Percentiles rank a stretch among this genome's conserved stretches.
phyloP scores from a whole-genome alignment of 2,797 vertebrate genomes.

The Corythornis leucogaster region DNA sequence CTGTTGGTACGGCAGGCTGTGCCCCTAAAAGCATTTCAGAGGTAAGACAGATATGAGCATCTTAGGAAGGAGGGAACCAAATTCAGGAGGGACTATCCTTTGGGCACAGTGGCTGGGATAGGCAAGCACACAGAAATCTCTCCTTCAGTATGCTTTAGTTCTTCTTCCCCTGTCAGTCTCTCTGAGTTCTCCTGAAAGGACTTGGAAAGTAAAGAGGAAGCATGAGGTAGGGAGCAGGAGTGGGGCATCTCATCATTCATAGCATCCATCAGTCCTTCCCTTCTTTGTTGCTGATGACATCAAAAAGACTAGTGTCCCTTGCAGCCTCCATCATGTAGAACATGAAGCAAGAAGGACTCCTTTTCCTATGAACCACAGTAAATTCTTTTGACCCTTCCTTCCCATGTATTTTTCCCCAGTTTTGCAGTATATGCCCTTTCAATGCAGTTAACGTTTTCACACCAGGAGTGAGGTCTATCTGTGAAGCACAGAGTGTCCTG shows the following conservation, averaged over 20 bases:
- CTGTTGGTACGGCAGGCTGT: neutral
- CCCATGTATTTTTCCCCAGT: neutral
- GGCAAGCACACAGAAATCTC: neutral
- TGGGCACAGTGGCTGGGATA: fast-evolving
- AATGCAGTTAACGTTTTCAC: neutral
- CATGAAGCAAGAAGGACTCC: neutral
- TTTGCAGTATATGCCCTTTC: neutral
- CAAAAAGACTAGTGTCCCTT: neutral
- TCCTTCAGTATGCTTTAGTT: neutral
- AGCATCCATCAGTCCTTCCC: neutral
- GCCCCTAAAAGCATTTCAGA: neutral
- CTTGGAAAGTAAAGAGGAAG: neutral
- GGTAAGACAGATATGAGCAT: neutral
- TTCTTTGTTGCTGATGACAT: neutral
- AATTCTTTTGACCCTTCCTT: neutral
- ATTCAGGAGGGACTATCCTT: neutral
- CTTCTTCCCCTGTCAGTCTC: neutral
- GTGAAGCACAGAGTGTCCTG: neutral
- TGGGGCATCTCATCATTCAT: neutral
- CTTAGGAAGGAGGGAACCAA: neutral
- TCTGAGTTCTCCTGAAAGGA: neutral
- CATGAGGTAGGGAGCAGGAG: neutral
- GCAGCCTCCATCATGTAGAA: neutral
- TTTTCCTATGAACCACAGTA: neutral
- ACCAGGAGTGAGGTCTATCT: neutral